Percentiles rank a stretch among this genome's conserved stretches.
Evolutionary conservation across 2,888 invertebrate genomes (phyloP).

Genomic region (Parochlus steinenii): DNA sequence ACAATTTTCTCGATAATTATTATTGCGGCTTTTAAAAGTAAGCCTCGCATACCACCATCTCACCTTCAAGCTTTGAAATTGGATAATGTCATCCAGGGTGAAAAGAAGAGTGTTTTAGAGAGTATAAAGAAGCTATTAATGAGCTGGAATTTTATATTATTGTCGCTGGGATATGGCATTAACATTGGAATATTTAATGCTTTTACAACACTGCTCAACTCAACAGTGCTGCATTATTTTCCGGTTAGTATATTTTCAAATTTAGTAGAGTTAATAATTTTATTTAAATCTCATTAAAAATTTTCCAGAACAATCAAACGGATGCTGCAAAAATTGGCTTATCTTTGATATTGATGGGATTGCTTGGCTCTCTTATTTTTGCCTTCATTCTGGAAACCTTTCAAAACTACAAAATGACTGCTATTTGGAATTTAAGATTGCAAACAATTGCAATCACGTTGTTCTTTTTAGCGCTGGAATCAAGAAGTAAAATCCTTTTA

Average conservation of each 20-base stretch:
- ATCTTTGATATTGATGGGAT: constrained; percentile 42
- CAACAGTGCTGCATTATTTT: constrained; percentile 29
- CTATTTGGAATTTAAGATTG: constrained; percentile 35
- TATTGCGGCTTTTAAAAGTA: constrained; percentile 35
- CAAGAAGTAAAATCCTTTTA: constrained; percentile 32
- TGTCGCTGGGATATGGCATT: constrained; percentile 46
- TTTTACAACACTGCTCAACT: constrained; percentile 43
- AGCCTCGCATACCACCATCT: constrained; percentile 37
- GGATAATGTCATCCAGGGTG: constrained; percentile 10
- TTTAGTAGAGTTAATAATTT: not conserved
- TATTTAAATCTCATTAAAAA: constrained; percentile 1
- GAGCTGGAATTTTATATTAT: constrained; percentile 37
- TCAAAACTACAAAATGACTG: constrained; percentile 45
- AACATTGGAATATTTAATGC: constrained; percentile 60
- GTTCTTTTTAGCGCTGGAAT: constrained; percentile 37
- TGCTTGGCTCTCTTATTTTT: constrained; percentile 43
- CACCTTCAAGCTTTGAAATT: constrained; percentile 32
- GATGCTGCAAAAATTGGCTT: constrained; percentile 45
- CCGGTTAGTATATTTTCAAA: constrained; percentile 21
- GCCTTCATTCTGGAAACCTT: constrained; percentile 47
- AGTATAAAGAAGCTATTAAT: constrained; percentile 33
- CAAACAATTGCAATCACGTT: constrained; percentile 42
- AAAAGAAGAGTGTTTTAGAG: constrained; percentile 13
- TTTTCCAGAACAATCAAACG: constrained; percentile 31
- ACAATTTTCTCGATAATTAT: constrained; percentile 39